Percentiles rank a stretch among this genome's conserved stretches.
Evolutionary conservation across 92 coral and sea anemone species (phyloP).

Genomic region (Metridium senile): DNA sequence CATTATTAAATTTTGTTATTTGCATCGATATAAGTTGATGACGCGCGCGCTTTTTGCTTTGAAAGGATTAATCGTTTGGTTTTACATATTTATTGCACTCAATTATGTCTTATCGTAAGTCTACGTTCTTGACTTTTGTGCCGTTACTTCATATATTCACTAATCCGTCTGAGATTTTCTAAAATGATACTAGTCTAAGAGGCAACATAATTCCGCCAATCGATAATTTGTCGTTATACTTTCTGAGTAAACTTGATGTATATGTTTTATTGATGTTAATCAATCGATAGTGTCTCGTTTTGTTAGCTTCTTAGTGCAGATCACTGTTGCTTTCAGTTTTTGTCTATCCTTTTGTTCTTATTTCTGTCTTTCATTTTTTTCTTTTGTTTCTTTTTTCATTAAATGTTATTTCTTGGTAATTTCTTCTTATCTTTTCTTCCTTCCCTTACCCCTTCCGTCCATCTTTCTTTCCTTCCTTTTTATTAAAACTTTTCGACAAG

Average conservation of each 20-base stretch:
- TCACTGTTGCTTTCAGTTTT: background rate
- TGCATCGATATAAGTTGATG: background rate
- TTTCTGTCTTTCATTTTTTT: no score
- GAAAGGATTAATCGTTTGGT: background rate
- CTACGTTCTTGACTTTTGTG: background rate
- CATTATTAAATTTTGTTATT: constrained; percentile 8
- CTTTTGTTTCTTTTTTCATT: no score
- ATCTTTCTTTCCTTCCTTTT: no score
- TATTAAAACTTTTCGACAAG: no score
- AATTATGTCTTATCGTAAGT: background rate
- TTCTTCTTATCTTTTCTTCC: no score
- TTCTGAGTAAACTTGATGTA: background rate
- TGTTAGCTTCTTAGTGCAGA: background rate
- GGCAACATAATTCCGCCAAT: background rate
- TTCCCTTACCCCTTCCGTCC: no score
- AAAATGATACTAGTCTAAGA: background rate
- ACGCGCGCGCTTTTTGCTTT: background rate
- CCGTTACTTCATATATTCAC: background rate
- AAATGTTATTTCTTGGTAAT: no score
- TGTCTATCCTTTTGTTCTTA: background rate
- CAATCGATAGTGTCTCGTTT: background rate
- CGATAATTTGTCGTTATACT: background rate
- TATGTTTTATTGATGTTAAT: background rate
- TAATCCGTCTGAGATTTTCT: background rate
- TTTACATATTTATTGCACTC: constrained; percentile 8